These are phyloP conservation scores for Tetramorium parvispinum DNA, from an alignment of 1,140 invertebrate genomes.

Conservation along the genomic window DNA sequence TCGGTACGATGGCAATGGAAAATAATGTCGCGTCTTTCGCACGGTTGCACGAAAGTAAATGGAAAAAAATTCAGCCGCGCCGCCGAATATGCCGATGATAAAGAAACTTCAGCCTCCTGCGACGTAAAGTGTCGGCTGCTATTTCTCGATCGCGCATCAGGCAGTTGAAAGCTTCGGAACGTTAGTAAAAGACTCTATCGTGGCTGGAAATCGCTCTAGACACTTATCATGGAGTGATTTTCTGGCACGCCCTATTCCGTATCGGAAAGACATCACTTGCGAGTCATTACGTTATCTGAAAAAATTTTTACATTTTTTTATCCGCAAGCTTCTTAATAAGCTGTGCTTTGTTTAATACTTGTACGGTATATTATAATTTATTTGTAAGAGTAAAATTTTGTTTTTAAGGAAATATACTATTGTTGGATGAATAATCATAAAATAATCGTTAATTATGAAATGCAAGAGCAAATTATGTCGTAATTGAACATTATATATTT, in stretches of 20 bases:
- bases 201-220: not conserved
- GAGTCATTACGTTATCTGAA: not conserved
- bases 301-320: not conserved
- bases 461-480: slow-evolving; percentile 1
- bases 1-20: not conserved
- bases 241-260: not conserved
- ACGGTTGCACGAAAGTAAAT: slow-evolving; percentile 13
- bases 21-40: slow-evolving; percentile 8
- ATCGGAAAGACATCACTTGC: slow-evolving; percentile 13
- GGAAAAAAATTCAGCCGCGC: slow-evolving; percentile 12
- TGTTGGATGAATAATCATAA: not conserved
- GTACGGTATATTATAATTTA: not conserved
- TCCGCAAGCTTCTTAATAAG: not conserved
- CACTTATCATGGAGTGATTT: slow-evolving; percentile 13
- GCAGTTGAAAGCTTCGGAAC: slow-evolving; percentile 40
- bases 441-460: slow-evolving; percentile 17
- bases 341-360: not conserved
- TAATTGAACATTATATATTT: slow-evolving; percentile 19
- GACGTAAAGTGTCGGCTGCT: slow-evolving; percentile 38
- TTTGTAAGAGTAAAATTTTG: not conserved
- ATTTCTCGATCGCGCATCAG: slow-evolving; percentile 38
- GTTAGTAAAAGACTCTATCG: slow-evolving; percentile 10
- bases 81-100: slow-evolving; percentile 38
- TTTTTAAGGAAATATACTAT: not conserved
- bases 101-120: slow-evolving; percentile 20